Evolutionary conservation across 2,888 invertebrate species (phyloP), one percentile per base, ranked within the genome.

Genomic region (Tillus elongatus): DNA sequence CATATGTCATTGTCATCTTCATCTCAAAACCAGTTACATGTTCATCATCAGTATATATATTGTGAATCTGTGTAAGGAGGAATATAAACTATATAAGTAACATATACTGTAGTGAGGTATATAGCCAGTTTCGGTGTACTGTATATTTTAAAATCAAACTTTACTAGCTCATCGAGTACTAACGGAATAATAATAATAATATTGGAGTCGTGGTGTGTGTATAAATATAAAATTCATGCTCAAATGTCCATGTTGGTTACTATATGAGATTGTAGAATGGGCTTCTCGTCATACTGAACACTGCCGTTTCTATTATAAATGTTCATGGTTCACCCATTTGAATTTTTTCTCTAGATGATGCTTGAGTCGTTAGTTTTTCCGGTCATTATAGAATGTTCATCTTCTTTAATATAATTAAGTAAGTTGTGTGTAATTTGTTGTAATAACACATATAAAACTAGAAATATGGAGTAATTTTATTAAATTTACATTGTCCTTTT

Each of bases 241-340:
- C 56, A 57, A 56, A 49, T 55, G 54, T 54, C 53, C 56, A 53
- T 50, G 40, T 47, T 44, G 9, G n/a, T 28, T 45, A 35, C 40
- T 43, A 32, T 31, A 12, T 4, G 2, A 11, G n/a, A 10, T 49
- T 44, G 50, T 50, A 54, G 52, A 50, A 53, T 58, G 56, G 58
- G 6, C 57, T 57, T 60, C 51, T 54, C 24, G 56, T 51, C 56
- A 53, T 56, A 57, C 56, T 57, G 50, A 60, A 59, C 60, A 61
- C 61, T 60, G 60, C 60, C 60, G 59, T 57, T 57, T 19, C 24
- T 19, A 6, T 19, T n/a, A 8, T n/a, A 8, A 19, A 19, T 19
- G 24, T 19, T 19, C n/a, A n/a, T 8, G 6, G 24, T 19, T 19
- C 24, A 19, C n/a, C 24, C n/a, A n/a, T n/a, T n/a, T n/a, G n/a